These are phyloP conservation scores for Parazoanthus darwini DNA, from an alignment of 92 coral and sea anemone species.

Conservation along the genomic window DNA sequence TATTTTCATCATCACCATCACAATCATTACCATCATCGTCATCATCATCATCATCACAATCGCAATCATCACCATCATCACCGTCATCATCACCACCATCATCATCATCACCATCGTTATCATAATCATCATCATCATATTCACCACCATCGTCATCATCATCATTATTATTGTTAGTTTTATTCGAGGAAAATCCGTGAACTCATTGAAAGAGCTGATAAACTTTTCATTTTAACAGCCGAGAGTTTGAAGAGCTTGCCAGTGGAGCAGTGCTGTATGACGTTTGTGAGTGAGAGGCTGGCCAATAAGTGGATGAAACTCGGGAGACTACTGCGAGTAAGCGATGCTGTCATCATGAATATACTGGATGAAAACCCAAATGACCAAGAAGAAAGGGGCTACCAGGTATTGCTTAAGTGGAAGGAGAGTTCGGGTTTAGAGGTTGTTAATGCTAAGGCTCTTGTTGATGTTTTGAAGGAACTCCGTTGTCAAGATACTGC, in stretches of 20 bases:
- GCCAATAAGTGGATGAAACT: slow-evolving; percentile 23
- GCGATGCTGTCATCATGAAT: slow-evolving; percentile 12
- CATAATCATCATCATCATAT: no score
- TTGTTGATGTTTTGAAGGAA: slow-evolving; percentile 10
- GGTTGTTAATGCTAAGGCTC: not conserved
- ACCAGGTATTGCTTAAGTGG: slow-evolving; percentile 16
- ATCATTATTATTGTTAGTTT: no score
- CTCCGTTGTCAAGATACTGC: slow-evolving; percentile 16
- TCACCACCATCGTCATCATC: no score
- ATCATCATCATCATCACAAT: no score
- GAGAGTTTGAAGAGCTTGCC: not conserved
- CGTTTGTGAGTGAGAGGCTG: not conserved
- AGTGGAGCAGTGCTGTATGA: slow-evolving; percentile 34
- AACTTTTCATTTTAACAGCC: not conserved
- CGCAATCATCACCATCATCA: no score
- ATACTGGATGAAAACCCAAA: slow-evolving; percentile 12
- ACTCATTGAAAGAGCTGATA: not conserved
- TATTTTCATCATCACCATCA: no score
- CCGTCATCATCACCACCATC: no score
- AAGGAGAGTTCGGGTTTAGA: not conserved
- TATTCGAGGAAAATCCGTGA: not conserved
- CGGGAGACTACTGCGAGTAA: slow-evolving; percentile 12
- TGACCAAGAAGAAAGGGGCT: slow-evolving; percentile 7
- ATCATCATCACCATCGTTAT: no score
- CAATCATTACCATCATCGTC: no score